These are phyloP conservation scores for Burhinus bistriatus DNA, from an alignment of 2,113 vertebrate species.

Conservation along the genomic window DNA sequence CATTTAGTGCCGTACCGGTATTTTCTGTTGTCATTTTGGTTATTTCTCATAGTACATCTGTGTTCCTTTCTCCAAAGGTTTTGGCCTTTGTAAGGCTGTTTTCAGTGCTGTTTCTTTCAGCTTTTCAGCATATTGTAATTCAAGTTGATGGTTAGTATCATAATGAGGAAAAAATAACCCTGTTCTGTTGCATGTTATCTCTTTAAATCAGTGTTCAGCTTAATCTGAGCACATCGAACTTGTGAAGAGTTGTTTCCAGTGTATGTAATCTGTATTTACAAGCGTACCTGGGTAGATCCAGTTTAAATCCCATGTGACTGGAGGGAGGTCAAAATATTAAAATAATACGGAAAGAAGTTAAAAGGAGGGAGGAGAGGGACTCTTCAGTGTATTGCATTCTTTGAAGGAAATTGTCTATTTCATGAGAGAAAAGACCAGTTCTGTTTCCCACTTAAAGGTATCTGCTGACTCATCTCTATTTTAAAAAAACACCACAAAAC, in stretches of 20 bases:
- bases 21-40: background rate
- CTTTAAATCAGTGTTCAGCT: background rate
- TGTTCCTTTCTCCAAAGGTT: background rate
- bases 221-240: background rate
- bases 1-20: background rate
- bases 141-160: background rate
- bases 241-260: background rate
- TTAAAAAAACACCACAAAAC: background rate
- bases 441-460: background rate
- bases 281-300: background rate
- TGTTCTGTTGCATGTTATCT: background rate
- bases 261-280: background rate
- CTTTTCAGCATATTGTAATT: background rate
- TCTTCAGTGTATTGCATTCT: background rate
- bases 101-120: background rate
- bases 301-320: background rate
- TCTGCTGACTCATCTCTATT: background rate
- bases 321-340: background rate
- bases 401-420: background rate
- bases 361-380: background rate
- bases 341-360: background rate
- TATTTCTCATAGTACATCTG: background rate
- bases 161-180: background rate
- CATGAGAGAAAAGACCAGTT: background rate
- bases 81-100: background rate